Evolutionary conservation across 2,888 invertebrate genomes (phyloP).

Genomic region (Ptychoptera albimana): DNA sequence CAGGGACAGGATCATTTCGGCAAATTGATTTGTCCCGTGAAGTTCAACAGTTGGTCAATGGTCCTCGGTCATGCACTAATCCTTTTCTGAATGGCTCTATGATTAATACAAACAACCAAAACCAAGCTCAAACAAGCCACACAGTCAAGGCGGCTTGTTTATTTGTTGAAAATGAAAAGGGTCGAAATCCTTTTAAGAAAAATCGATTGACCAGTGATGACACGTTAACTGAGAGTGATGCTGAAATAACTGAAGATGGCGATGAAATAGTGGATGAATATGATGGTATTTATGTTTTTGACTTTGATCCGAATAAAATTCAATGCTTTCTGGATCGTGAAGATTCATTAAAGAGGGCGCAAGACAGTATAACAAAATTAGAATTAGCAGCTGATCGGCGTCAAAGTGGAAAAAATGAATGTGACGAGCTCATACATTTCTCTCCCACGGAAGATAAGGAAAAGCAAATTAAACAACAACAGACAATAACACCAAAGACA

Average conservation of each 20-base stretch:
- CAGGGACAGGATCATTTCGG: slow-evolving; percentile 6
- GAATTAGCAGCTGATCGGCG: slow-evolving; percentile 1
- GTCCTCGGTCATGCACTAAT: slow-evolving; percentile 12
- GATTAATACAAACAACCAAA: not conserved
- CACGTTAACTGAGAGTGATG: not conserved
- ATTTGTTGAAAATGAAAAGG: too few species aligned
- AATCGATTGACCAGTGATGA: slow-evolving; percentile 10
- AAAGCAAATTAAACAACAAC: not conserved
- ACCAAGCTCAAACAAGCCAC: slow-evolving; percentile 6
- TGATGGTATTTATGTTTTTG: slow-evolving; percentile 10
- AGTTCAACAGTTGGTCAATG: slow-evolving; percentile 10
- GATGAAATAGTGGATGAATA: not conserved
- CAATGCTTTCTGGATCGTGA: slow-evolving; percentile 8
- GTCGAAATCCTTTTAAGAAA: slow-evolving; percentile 1
- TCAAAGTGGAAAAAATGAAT: not conserved
- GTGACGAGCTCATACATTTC: not conserved
- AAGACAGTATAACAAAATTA: slow-evolving; percentile 4
- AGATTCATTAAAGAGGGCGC: slow-evolving; percentile 4
- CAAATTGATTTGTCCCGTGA: slow-evolving; percentile 12
- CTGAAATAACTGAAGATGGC: not conserved
- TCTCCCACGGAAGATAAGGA: not conserved
- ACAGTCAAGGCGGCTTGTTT: too few species aligned
- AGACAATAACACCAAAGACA: too few species aligned
- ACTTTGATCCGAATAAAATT: slow-evolving; percentile 11
- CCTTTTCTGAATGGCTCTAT: slow-evolving; percentile 14